Conservation (phyloP, 2,888 invertebrate genomes). For the Cinara cedri region DNA sequence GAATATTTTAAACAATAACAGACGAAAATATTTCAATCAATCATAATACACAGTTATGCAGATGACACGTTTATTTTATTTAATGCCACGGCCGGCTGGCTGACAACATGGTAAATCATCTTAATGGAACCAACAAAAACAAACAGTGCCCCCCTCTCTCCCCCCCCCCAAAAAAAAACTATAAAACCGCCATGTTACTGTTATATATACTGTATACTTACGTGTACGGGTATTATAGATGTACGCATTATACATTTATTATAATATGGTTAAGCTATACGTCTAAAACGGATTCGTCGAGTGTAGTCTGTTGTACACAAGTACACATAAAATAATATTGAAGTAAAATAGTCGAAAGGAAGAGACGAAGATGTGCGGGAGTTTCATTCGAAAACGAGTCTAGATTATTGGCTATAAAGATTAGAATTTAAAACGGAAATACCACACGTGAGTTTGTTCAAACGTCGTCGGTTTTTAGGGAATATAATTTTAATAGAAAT, state of each 20-base stretch:
- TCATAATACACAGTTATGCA: constrained; percentile 56
- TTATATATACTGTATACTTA: no score
- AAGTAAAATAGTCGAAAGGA: no score
- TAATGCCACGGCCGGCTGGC: constrained; percentile 36
- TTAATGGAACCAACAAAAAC: constrained; percentile 55
- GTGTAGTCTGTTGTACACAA: no score
- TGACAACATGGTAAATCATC: constrained; percentile 56
- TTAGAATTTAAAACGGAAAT: no score
- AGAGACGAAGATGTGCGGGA: no score
- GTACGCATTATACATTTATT: neutral
- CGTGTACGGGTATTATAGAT: neutral
- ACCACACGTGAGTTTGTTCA: no score
- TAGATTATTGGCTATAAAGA: no score
- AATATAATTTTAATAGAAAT: no score
- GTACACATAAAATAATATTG: no score
- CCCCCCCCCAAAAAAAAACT: constrained; percentile 8
- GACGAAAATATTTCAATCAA: constrained; percentile 53
- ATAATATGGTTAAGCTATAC: no score
- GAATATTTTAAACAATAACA: constrained; percentile 45
- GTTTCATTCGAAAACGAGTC: no score
- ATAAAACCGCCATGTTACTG: constrained; percentile 36
- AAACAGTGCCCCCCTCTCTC: constrained; percentile 16
- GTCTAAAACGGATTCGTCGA: neutral
- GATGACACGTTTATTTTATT: constrained; percentile 56
- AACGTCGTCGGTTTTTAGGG: no score